Percentiles rank a stretch among this genome's conserved stretches.
phyloP scores from a whole-genome alignment of 1,140 invertebrate species.

The Tyrophagus putrescentiae region DNA sequence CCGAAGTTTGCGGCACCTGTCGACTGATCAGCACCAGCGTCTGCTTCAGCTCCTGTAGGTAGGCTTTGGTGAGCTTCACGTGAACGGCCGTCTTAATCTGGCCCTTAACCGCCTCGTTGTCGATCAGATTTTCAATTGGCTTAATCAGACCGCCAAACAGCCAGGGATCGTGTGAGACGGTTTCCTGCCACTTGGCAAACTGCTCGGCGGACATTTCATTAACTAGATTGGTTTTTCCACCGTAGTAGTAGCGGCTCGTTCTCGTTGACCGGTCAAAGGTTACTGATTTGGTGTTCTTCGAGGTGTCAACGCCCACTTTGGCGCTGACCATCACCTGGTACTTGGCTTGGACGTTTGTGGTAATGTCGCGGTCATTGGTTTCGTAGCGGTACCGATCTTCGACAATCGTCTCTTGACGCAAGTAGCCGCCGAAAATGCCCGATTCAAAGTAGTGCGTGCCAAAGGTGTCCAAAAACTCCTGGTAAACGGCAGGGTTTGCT shows the following conservation, averaged over 20 bases:
- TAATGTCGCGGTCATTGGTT: too few relatives aligned
- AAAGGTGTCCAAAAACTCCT: slow-evolving; percentile 12
- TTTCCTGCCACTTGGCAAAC: background rate
- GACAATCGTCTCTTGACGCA: background rate
- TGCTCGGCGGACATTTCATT: background rate
- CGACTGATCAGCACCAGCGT: background rate
- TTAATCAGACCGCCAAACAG: background rate
- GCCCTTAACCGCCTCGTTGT: background rate
- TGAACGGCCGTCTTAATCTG: background rate
- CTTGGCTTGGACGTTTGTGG: too few relatives aligned
- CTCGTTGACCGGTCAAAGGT: too few relatives aligned
- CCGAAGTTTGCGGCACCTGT: background rate
- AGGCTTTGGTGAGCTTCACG: background rate
- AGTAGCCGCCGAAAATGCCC: slow-evolving; percentile 9
- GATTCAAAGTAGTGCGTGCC: slow-evolving; percentile 18
- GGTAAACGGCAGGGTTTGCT: background rate
- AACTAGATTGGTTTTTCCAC: slow-evolving; percentile 3
- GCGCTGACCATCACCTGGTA: too few relatives aligned
- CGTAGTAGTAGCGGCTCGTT: too few relatives aligned
- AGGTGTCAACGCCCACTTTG: too few relatives aligned
- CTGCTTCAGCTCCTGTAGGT: background rate
- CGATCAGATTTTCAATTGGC: slow-evolving; percentile 1
- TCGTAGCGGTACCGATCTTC: background rate
- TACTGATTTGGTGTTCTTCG: too few relatives aligned
- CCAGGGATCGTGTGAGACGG: background rate